phyloP scores from a whole-genome alignment of 2,113 vertebrate genomes.

The Nothocercus julius region DNA sequence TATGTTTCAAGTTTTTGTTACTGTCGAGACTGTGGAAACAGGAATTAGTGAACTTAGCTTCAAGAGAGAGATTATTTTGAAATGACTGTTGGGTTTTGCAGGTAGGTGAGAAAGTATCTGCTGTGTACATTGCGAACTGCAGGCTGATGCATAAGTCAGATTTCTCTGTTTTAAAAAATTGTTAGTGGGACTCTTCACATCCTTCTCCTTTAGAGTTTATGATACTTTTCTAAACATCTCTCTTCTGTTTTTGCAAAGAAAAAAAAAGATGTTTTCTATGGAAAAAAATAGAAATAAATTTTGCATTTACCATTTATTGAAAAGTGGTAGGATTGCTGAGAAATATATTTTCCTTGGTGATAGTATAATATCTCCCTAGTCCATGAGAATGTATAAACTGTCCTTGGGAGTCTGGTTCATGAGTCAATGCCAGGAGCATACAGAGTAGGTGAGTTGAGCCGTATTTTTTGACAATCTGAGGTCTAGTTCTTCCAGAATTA shows the following conservation, averaged over 20 bases:
- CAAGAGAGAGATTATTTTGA: not conserved
- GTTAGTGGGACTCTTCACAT: not conserved
- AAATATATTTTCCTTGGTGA: not conserved
- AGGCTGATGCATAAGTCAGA: not conserved
- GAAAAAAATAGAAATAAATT: not conserved
- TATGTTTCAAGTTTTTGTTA: not conserved
- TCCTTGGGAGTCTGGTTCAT: not conserved
- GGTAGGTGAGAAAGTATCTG: not conserved
- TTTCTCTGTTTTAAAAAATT: not conserved
- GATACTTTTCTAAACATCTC: not conserved
- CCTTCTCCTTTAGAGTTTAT: not conserved
- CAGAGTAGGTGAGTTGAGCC: not conserved
- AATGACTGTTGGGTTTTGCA: not conserved
- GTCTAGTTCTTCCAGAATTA: not conserved
- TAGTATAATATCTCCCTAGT: not conserved
- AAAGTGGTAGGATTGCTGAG: not conserved
- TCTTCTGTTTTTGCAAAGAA: not conserved
- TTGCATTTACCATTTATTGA: conserved; percentile 15
- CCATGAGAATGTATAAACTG: not conserved
- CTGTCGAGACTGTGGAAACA: not conserved
- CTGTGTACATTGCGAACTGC: not conserved
- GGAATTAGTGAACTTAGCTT: not conserved
- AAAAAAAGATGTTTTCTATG: not conserved
- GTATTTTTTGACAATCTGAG: not conserved
- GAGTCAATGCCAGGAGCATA: not conserved